A percentile compares a stretch with the other conserved stretches of the same genome.
These are phyloP conservation scores for Scatophagus argus DNA, from an alignment of 2,113 vertebrate genomes.

Conservation along the genomic window DNA sequence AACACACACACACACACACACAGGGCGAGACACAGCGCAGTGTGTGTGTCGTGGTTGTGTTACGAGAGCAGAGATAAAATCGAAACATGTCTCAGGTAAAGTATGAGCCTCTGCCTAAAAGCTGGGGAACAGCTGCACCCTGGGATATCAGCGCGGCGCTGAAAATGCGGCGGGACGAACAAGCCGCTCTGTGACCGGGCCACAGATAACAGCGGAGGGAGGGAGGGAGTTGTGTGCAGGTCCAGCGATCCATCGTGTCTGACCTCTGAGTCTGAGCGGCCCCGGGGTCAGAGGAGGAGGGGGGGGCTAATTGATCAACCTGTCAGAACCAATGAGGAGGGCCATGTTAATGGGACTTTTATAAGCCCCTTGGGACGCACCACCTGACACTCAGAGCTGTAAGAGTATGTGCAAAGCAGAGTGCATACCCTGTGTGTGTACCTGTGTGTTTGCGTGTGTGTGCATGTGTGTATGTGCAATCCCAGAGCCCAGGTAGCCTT, in stretches of 20 bases:
- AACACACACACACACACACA: not conserved
- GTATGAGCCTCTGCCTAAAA: conserved; percentile 42
- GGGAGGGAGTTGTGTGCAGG: conserved; percentile 56
- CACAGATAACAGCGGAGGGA: conserved; percentile 50
- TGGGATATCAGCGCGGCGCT: conserved; percentile 63
- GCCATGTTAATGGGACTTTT: conserved; percentile 97
- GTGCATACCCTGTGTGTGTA: conserved; percentile 27
- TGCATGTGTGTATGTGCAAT: conserved; percentile 41
- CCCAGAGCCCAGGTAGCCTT: conserved; percentile 83
- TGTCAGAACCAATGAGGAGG: conserved; percentile 95
- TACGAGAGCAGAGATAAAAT: conserved; percentile 56
- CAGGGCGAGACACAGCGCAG: not conserved
- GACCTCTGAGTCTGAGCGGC: conserved; percentile 91
- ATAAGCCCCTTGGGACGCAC: conserved; percentile 90
- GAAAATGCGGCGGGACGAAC: conserved; percentile 32
- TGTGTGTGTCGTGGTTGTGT: conserved; percentile 36
- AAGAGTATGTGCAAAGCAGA: conserved; percentile 69
- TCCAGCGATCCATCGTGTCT: conserved; percentile 90
- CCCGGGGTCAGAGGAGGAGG: conserved; percentile 90
- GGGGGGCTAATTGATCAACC: conserved; percentile 95
- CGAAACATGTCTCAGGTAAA: conserved; percentile 50
- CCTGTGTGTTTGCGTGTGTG: conserved; percentile 25
- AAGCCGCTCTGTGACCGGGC: conserved; percentile 38
- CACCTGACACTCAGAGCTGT: conserved; percentile 85
- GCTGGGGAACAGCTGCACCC: conserved; percentile 68